A percentile compares a stretch with the other conserved stretches of the same genome.
Conservation (phyloP, 2,113 vertebrate species). For the Mus pahari region DNA sequence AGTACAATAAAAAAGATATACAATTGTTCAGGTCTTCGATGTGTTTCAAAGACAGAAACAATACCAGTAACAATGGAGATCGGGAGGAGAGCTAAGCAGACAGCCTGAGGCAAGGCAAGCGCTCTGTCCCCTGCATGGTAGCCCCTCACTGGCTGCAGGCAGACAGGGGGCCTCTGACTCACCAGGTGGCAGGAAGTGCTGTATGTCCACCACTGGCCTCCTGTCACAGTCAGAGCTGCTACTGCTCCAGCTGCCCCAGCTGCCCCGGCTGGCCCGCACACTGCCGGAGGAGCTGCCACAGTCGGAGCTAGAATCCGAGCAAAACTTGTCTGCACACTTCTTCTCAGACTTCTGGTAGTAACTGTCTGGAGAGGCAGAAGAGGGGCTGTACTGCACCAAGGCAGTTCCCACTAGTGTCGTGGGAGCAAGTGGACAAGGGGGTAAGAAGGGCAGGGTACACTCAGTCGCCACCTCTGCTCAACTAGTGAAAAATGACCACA, state of each 20-base stretch:
- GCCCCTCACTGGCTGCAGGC: background rate
- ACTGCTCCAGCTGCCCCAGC: constrained; percentile 99
- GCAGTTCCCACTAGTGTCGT: background rate
- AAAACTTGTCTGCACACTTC: constrained; percentile 90
- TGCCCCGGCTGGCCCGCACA: constrained; percentile 95
- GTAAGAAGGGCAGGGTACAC: too few relatives aligned
- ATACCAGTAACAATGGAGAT: too few relatives aligned
- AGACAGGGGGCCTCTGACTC: constrained; percentile 61
- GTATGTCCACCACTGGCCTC: constrained; percentile 85
- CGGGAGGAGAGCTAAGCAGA: background rate
- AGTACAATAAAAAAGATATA: background rate
- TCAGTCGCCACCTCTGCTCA: background rate
- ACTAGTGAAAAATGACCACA: accelerated
- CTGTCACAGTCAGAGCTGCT: constrained; percentile 96
- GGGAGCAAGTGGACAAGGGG: background rate
- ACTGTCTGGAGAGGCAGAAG: constrained; percentile 76
- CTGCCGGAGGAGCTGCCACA: constrained; percentile 96
- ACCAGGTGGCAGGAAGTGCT: constrained; percentile 91
- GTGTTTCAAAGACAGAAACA: background rate
- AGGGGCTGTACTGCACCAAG: background rate
- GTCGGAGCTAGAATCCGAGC: constrained; percentile 96
- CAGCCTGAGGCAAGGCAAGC: background rate
- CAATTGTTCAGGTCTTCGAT: background rate
- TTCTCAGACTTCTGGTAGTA: constrained; percentile 85
- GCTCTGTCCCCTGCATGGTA: accelerated